Base-by-base conservation (phyloP, 2,797 vertebrate species). In the Amblyopsis hoosieri region DNA sequence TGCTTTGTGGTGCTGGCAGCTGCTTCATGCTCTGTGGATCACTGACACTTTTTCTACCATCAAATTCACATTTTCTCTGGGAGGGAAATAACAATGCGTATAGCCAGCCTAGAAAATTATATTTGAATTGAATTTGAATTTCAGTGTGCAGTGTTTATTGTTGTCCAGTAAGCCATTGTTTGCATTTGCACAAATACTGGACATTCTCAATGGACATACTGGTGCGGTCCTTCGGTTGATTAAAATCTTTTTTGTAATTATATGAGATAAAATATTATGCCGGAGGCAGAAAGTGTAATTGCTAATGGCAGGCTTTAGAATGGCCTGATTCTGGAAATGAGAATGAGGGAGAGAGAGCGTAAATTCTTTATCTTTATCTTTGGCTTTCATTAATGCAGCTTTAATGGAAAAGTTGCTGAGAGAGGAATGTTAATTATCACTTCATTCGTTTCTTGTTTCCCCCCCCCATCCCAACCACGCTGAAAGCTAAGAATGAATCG, bases 321-420 rank as follows among this genome's bases (percentile, higher is more conserved):
- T 75, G 66, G 79, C 75, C 80, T 82, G 81, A 69, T 90, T 89
- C 83, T 90, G 64, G 81, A 87, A 83, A 90, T 75, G 75, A 87
- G 85, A 87, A 79, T 70, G 59, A 75, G 83, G 80, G 71, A 84
- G 80, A 84, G 81, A 86, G 78, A 76, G 83, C 74, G 67, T 79
- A 86, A 84, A 83, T 89, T 90, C 80, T n/a, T n/a, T n/a, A n/a
- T 86, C 87, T 91, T 92, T 92, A 92, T 93, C 89, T 88, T 73
- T 47, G 71, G 80, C 81, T 87, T 92, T 87, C 85, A 87, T 92
- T 90, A 91, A 88, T 80, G 74, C 71, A 71, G 75, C 57, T 87
- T 89, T 90, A 92, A 92, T 92, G 88, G 87, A 83, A 91, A 78
- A 78, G 83, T 85, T 83, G 84, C 83, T 75, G 76, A 75, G 87